phyloP scores from a whole-genome alignment of 1,140 invertebrate genomes.

The Apolygus lucorum region DNA sequence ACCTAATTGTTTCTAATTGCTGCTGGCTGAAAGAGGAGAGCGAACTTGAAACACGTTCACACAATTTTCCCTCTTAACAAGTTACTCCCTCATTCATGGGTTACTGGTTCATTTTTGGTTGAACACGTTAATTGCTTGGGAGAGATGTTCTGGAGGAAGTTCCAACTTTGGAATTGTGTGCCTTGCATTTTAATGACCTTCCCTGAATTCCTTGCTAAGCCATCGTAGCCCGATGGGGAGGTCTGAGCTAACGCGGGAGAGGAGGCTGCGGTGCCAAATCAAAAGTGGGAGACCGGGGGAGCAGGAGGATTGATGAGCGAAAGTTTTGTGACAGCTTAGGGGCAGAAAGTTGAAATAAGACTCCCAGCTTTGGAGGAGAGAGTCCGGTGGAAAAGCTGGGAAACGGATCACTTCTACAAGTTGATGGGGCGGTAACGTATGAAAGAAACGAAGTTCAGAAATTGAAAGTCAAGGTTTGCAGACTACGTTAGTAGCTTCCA shows the following conservation, averaged over 20 bases:
- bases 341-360: constrained; percentile 15
- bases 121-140: not conserved
- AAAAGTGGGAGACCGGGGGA: not conserved
- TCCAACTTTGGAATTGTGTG: not conserved
- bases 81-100: not conserved
- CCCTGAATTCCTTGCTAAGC: not conserved
- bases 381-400: not conserved
- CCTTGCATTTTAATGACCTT: not conserved
- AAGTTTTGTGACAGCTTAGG: constrained; percentile 9
- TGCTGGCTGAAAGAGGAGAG: too few relatives aligned
- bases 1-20: too few relatives aligned
- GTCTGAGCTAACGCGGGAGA: not conserved
- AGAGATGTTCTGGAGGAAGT: not conserved
- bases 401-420: not conserved
- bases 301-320: constrained; percentile 11
- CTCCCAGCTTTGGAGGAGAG: not conserved
- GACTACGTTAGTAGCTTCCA: too few relatives aligned
- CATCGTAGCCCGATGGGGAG: not conserved
- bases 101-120: not conserved
- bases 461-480: too few relatives aligned
- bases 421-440: not conserved
- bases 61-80: not conserved
- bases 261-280: not conserved
- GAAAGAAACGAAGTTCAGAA: too few relatives aligned
- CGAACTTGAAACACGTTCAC: too few relatives aligned